phyloP scores from a whole-genome alignment of 2,113 vertebrate species.

The Nettapus auritus region DNA sequence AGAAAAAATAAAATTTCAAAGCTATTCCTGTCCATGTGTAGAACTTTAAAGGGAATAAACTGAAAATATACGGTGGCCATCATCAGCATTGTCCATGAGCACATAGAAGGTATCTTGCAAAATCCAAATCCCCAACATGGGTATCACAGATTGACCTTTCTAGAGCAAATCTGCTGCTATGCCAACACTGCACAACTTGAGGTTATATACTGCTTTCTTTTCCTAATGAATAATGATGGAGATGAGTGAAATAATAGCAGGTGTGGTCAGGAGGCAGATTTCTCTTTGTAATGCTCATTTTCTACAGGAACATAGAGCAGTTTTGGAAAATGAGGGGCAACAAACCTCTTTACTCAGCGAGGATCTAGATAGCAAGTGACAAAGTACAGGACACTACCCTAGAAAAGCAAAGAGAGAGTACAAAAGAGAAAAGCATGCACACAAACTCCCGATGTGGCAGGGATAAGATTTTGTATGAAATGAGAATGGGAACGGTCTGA shows the following conservation, averaged over 20 bases:
- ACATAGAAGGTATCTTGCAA: neutral
- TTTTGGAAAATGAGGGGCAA: neutral
- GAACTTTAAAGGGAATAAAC: conserved; percentile 15
- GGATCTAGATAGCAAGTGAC: neutral
- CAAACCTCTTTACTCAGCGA: fast-evolving
- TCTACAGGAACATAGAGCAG: neutral
- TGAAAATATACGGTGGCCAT: neutral
- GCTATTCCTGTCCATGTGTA: conserved; percentile 5
- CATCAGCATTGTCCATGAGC: neutral
- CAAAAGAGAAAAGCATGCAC: neutral
- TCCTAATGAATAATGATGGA: neutral
- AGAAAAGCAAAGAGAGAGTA: neutral
- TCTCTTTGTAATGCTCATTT: neutral
- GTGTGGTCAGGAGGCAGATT: neutral
- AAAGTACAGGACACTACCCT: neutral
- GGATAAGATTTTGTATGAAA: neutral
- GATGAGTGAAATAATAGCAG: neutral
- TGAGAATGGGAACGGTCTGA: neutral
- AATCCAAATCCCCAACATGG: neutral
- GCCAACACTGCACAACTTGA: neutral
- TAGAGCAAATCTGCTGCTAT: neutral
- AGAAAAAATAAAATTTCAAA: conserved; percentile 53
- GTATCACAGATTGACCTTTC: neutral
- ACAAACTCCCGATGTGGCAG: neutral
- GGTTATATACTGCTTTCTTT: neutral